phyloP scores from a whole-genome alignment of 1,140 invertebrate species.

The Cryptotermes secundus region DNA sequence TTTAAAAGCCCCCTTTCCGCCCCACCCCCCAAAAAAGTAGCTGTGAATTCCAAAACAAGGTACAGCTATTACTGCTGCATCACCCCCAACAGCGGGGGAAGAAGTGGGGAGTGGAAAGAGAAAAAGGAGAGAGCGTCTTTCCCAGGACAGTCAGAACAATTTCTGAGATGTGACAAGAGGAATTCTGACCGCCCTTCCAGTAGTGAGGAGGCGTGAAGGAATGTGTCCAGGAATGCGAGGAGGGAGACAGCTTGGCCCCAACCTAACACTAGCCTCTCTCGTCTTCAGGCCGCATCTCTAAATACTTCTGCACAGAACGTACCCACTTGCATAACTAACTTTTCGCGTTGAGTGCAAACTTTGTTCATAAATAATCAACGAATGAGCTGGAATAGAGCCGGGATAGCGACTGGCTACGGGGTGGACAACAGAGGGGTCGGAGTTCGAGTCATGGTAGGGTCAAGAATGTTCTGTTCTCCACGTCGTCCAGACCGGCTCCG shows the following conservation, averaged over 20 bases:
- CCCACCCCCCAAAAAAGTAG: too few species aligned
- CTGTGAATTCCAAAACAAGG: neutral
- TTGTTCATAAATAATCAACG: too few species aligned
- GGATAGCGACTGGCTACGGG: too few species aligned
- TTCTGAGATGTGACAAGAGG: conserved; percentile 33
- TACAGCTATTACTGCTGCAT: conserved; percentile 10
- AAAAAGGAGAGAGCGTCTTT: neutral
- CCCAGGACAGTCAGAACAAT: conserved; percentile 13
- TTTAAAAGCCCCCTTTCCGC: conserved; percentile 1
- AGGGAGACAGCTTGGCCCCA: neutral
- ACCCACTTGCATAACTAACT: too few species aligned
- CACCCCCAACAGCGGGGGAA: neutral
- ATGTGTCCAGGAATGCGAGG: conserved; percentile 28
- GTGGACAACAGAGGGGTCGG: too few species aligned
- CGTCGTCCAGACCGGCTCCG: too few species aligned
- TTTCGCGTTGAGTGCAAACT: too few species aligned
- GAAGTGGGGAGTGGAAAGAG: neutral
- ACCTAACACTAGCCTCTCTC: neutral
- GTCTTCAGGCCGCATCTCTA: neutral
- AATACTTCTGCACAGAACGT: too few species aligned
- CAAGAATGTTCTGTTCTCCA: too few species aligned
- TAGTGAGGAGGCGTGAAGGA: conserved; percentile 17
- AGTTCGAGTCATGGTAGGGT: too few species aligned
- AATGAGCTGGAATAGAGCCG: too few species aligned
- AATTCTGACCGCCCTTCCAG: conserved; percentile 24